Conservation (phyloP, 2,797 vertebrate species). For the Clarias fuscus region DNA sequence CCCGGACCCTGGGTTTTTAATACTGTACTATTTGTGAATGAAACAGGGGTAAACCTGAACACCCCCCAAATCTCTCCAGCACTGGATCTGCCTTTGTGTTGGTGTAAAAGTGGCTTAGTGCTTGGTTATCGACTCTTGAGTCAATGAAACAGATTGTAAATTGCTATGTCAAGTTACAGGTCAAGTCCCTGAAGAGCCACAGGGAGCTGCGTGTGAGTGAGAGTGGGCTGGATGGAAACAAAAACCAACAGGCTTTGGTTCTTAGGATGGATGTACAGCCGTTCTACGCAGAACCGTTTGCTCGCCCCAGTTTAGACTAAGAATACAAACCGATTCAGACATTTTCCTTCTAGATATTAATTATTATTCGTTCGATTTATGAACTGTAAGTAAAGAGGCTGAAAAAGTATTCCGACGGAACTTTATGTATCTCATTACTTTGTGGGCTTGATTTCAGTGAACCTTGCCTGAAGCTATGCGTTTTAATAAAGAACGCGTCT, state of each 20-base stretch:
- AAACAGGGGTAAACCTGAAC: neutral
- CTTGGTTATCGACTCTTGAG: slow-evolving; percentile 46
- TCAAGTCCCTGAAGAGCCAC: slow-evolving; percentile 36
- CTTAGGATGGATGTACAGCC: neutral
- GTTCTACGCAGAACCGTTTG: too few species aligned
- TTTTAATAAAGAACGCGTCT: neutral
- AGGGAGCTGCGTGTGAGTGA: slow-evolving; percentile 9
- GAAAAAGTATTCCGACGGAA: neutral
- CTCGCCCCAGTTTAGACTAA: neutral
- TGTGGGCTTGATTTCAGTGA: neutral
- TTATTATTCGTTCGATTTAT: too few species aligned
- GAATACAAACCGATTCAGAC: neutral
- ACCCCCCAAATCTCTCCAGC: neutral
- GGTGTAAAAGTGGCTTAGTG: neutral
- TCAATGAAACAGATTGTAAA: slow-evolving; percentile 51
- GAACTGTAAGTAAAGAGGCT: neutral
- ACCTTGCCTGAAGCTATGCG: neutral
- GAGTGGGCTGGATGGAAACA: neutral
- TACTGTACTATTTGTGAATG: too few species aligned
- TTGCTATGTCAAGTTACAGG: slow-evolving; percentile 42
- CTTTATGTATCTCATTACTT: neutral
- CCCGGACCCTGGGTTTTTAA: too few species aligned
- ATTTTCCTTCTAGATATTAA: neutral
- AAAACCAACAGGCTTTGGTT: neutral
- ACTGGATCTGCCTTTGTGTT: neutral